Base-by-base conservation (phyloP, 2,888 invertebrate genomes). In the Drosophila conformis region DNA sequence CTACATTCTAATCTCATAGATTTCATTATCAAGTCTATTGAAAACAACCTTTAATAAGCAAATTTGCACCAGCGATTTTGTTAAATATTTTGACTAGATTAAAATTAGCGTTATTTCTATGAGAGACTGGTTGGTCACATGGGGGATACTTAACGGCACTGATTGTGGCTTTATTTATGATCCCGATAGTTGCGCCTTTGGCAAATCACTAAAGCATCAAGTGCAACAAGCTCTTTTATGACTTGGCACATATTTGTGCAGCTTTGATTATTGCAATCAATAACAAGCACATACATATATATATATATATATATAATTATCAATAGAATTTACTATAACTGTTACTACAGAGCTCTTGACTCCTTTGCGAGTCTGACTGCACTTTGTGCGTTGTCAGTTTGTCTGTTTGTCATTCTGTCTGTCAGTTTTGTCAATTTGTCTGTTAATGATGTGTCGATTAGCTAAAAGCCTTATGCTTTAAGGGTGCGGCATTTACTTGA, bases 241-340 rank as follows among this genome's bases (percentile, higher is more conserved):
- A 88, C 77, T 83, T 51, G 83, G 69, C 74, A 86, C 89, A 83
- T 86, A 85, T 88, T 83, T 89, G 61, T 82, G 87, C 76, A 82
- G 76, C 76, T 76, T 82, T 82, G 84, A 84, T 87, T 84, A 89
- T 76, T 83, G 79, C 85, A 89, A 78, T 73, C 84, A 64, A 59
- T 52, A 59, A 48, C n/a, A n/a, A n/a, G n/a, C n/a, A n/a, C n/a
- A 40, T 40, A n/a, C 10, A 40, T 10, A n/a, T 13, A 46, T 13
- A 7, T 21, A 46, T 21, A 7, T 21, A 46, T 13, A 6, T 13
- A 40, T 31, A 27, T 27, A 10, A 0, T n/a, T 29, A 48, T 53
- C 38, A 58, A 53, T 27, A 57, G 27, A 25, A 42, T 31, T 53
- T 38, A 49, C 38, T 54, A 42, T 58, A 62, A 67, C 54, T 38